Evolutionary conservation across 2,113 vertebrate species (phyloP).

Genomic region (Chiloscyllium plagiosum): DNA sequence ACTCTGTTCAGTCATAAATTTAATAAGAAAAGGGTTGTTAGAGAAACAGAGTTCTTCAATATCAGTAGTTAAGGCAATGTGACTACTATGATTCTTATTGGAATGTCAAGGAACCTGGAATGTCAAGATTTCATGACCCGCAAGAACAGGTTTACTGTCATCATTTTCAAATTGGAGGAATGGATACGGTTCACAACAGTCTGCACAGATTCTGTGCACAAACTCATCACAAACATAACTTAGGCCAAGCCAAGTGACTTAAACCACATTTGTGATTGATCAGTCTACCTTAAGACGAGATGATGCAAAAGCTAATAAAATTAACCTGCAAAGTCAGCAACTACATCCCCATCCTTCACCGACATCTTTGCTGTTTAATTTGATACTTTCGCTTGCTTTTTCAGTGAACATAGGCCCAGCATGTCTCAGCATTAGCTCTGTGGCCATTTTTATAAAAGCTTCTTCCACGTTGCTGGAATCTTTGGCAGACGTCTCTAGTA

Average conservation of each 20-base stretch:
- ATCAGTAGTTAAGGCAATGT: slow-evolving; percentile 26
- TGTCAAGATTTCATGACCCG: slow-evolving; percentile 13
- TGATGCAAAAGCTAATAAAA: slow-evolving; percentile 4
- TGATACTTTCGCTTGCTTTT: slow-evolving; percentile 68
- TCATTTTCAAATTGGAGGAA: neutral
- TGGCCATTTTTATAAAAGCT: slow-evolving; percentile 73
- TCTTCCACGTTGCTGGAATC: slow-evolving; percentile 79
- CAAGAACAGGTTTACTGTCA: neutral
- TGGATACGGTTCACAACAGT: neutral
- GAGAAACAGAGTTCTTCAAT: neutral
- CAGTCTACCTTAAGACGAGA: neutral
- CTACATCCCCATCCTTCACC: slow-evolving; percentile 69
- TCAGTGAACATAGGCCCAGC: slow-evolving; percentile 76
- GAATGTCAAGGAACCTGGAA: slow-evolving; percentile 12
- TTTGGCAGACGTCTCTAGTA: slow-evolving; percentile 74
- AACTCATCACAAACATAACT: neutral
- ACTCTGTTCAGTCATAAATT: neutral
- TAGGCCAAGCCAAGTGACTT: neutral
- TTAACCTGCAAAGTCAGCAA: slow-evolving; percentile 57
- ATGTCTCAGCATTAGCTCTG: slow-evolving; percentile 71
- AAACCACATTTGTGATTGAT: slow-evolving; percentile 6
- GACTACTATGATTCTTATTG: neutral
- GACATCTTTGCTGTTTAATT: slow-evolving; percentile 75
- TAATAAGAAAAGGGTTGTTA: slow-evolving; percentile 13
- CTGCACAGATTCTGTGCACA: slow-evolving; percentile 9